Base-by-base conservation (phyloP, 2,797 vertebrate genomes). In the Malacoctenus gilli region DNA sequence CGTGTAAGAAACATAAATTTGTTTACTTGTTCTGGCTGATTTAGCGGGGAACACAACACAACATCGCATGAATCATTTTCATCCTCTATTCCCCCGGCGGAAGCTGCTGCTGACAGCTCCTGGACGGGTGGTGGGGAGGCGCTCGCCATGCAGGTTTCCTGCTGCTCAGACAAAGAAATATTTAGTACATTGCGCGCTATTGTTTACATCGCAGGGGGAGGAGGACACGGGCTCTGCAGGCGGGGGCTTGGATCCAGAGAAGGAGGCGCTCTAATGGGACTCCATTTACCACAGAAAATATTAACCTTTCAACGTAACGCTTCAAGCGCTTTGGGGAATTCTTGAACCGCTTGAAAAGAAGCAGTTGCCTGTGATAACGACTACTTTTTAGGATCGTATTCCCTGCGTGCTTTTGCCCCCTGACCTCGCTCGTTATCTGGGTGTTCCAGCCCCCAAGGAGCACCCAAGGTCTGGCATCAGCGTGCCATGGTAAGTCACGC, bases 11-110 rank as follows among this genome's bases (percentile, higher is more conserved):
- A 72, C 77, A 79, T 80, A 73, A 72, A 87, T 82, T 81, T 86
- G 82, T 89, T 89, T 85, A 83, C 85, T 85, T 65, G 78, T 77
- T 81, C 51, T 38, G 68, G 71, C 55, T 89, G 85, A 89, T 88
- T 88, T 84, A 85, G 79, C 11, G 67, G 70, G 39, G 50, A 80
- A 60, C 71, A 59, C 69, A 75, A 77, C 78, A 81, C 20, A 83
- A 86, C 80, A 64, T 54, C 81, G 76, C 79, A 88, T 88, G 72
- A 89, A 86, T 87, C 80, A 86, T 80, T 72, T 83, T 82, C 49
- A 60, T 77, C 67, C 52, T 63, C 59, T 66, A 70, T 79, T 68
- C 65, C 53, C 73, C 65, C 52, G 12, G 34, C 30, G 41, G 67
- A 39, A 36, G 62, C 76, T 64, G 66, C 65, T 51, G 58, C 75